Conservation (phyloP, 1,140 invertebrate genomes). For the Drosophila pseudoobscura region DNA sequence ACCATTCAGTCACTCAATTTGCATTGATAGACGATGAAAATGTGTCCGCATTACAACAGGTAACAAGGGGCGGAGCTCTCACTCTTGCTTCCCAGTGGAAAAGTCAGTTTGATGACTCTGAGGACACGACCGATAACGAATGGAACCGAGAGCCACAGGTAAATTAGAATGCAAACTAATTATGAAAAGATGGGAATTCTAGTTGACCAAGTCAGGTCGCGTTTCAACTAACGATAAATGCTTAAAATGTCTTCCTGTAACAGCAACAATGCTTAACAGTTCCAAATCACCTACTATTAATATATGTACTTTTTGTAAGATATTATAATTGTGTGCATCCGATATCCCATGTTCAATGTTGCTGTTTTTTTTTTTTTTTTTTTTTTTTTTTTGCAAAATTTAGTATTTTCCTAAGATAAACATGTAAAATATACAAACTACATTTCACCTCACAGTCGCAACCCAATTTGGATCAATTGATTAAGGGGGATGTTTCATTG, state of each 20-base stretch:
- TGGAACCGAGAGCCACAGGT: constrained; percentile 91
- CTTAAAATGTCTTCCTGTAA: constrained; percentile 64
- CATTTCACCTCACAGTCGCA: constrained; percentile 74
- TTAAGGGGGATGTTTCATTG: constrained; percentile 53
- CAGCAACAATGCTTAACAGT: background rate
- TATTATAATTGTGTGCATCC: constrained; percentile 1
- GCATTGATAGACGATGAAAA: constrained; percentile 97
- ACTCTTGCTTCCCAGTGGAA: constrained; percentile 96
- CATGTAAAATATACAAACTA: constrained; percentile 46
- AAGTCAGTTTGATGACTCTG: constrained; percentile 96
- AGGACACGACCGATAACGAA: constrained; percentile 95
- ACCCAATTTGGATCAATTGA: constrained; percentile 67
- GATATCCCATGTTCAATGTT: constrained; percentile 1
- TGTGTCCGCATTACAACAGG: constrained; percentile 93
- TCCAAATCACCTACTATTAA: too few species aligned
- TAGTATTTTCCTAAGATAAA: constrained; percentile 6
- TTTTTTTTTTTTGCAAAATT: background rate
- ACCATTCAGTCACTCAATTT: constrained; percentile 90
- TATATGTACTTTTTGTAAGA: background rate
- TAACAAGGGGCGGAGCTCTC: constrained; percentile 89
- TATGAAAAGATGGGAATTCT: background rate
- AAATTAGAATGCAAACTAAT: constrained; percentile 17
- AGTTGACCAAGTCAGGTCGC: background rate
- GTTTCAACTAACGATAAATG: constrained; percentile 26
- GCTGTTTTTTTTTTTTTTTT: background rate